These are phyloP conservation scores for Lateolabrax maculatus DNA, from an alignment of 2,797 vertebrate species.

Conservation along the genomic window DNA sequence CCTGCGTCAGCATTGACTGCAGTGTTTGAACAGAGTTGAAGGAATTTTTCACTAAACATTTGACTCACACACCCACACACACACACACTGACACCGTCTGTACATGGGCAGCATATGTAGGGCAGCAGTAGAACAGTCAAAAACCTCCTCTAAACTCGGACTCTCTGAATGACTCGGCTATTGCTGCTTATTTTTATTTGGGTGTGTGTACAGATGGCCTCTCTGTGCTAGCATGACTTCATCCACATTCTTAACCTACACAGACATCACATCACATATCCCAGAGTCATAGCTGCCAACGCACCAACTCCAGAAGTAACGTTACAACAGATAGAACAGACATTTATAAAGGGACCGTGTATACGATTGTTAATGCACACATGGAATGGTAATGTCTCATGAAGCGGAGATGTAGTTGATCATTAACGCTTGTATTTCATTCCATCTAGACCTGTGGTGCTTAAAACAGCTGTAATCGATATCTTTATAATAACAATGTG, in stretches of 20 bases:
- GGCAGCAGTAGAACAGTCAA: constrained; percentile 18
- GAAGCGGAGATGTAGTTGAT: not conserved
- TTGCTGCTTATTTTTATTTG: constrained; percentile 4
- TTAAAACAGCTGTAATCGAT: not conserved
- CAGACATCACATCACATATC: constrained; percentile 54
- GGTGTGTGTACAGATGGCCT: constrained; percentile 37
- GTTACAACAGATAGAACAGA: not conserved
- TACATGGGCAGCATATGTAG: constrained; percentile 30
- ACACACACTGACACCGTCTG: constrained; percentile 1
- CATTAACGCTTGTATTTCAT: not conserved
- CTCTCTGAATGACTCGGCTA: constrained; percentile 8
- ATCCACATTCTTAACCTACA: constrained; percentile 75
- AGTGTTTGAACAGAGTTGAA: constrained; percentile 59
- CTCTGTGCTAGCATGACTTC: constrained; percentile 55
- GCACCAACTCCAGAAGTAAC: constrained; percentile 8
- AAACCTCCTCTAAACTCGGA: not conserved
- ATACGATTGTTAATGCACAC: not conserved
- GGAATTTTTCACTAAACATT: constrained; percentile 62
- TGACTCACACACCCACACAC: constrained; percentile 7
- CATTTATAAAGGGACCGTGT: not conserved
- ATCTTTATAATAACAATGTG: no score
- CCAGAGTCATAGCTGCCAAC: constrained; percentile 42
- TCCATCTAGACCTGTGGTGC: not conserved
- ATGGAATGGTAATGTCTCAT: not conserved
- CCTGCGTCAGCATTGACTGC: constrained; percentile 42